Base-by-base conservation (phyloP, 1,140 invertebrate genomes). In the Magallana ariakensis region DNA sequence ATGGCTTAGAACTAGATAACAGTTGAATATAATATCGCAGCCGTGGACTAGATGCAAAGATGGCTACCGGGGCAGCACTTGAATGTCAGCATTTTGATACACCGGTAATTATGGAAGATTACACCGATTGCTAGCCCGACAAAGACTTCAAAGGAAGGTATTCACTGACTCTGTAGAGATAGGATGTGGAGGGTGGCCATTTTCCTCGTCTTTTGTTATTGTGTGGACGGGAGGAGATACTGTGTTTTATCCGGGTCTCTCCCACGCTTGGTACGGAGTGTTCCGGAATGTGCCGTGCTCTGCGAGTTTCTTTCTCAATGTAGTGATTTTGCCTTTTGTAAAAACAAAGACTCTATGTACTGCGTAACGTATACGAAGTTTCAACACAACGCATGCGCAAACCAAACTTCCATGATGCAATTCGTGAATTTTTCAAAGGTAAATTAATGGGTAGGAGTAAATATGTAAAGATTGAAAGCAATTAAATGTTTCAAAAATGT, bases 31-130 rank as follows among this genome's bases (percentile, higher is more conserved):
- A 46, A 5, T 46, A 46, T 46, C 33, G 5, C 33, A 46, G 33
- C 33, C 33, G 5, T 46, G 33, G 33, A 46, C 33, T 46, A 46
- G 33, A 46, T 46, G 33, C 33, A 46, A 46, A 46, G 5, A 75
- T 75, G 26, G 66, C 66, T 75, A 13, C 19, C 22, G 66, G 66
- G 7, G 22, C 13, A 75, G 66, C 33, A 46, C 33, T 26, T 75
- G 22, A 75, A 75, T 75, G 7, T 19, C 22, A 2, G 10, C 7
- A 11, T 75, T 26, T 75, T 33, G 33, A 46, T 75, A 26, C 22
- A 26, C 66, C 19, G 66, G 66, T 75, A 75, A 75, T 75, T 75
- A 75, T 33, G 22, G 66, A 26, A 75, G 66, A 75, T 33, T 75
- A 75, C 9, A 13, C 11, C 13, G n/a, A 75, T 75, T 75, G 22